phyloP scores from a whole-genome alignment of 1,140 invertebrate genomes.

The Cherax quadricarinatus region DNA sequence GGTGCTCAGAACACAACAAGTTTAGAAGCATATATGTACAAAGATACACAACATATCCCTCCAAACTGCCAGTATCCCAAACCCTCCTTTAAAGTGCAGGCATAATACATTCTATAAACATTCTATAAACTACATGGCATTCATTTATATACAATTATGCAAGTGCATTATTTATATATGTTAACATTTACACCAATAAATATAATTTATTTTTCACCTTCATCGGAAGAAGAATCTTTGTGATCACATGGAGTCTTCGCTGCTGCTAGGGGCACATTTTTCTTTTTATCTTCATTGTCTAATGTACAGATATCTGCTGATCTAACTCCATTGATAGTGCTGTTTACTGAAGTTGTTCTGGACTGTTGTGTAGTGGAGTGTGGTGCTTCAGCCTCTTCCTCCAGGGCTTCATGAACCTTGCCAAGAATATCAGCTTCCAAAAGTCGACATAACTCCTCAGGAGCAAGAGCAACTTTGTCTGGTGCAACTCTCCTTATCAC shows the following conservation, averaged over 20 bases:
- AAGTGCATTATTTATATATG: background rate
- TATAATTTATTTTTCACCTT: constrained; percentile 50
- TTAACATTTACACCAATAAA: background rate
- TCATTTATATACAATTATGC: background rate
- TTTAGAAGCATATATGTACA: too few species aligned
- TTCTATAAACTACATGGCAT: background rate
- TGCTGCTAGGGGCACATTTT: too few species aligned
- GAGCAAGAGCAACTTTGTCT: constrained; percentile 41
- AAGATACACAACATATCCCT: too few species aligned
- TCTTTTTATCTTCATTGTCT: background rate
- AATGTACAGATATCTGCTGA: background rate
- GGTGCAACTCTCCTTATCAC: constrained; percentile 56
- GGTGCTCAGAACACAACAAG: too few species aligned
- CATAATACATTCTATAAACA: too few species aligned
- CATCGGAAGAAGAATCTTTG: constrained; percentile 47
- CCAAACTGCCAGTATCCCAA: too few species aligned
- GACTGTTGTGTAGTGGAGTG: background rate
- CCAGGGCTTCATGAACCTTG: constrained; percentile 44
- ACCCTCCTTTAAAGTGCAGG: too few species aligned
- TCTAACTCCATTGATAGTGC: background rate
- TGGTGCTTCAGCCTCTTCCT: constrained; percentile 2
- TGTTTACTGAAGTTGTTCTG: background rate
- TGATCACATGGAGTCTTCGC: background rate
- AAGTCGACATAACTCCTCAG: constrained; percentile 57
- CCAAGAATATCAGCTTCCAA: constrained; percentile 55